Conservation (phyloP, 2,888 invertebrate genomes). For the Euspilapteryx auroguttella region DNA sequence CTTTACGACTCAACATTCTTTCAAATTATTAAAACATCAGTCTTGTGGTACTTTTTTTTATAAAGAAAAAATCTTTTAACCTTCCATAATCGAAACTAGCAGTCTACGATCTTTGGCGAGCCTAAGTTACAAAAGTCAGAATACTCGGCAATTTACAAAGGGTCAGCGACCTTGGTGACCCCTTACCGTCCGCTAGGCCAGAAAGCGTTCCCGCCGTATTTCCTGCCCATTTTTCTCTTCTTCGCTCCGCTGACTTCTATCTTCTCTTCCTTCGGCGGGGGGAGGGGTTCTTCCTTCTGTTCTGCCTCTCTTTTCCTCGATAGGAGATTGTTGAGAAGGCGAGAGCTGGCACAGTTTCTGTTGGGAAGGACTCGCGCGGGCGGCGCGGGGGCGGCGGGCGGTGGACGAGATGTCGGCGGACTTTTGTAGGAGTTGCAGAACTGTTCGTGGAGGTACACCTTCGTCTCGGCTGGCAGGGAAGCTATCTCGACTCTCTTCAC, state of each 20-base stretch:
- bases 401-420: slow-evolving; percentile 14
- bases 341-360: slow-evolving; percentile 31
- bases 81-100: slow-evolving; percentile 21
- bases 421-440: slow-evolving; percentile 40
- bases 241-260: slow-evolving; percentile 33
- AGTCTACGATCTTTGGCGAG: slow-evolving; percentile 41
- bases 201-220: slow-evolving; percentile 41
- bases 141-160: no score
- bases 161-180: background rate
- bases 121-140: no score
- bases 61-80: slow-evolving; percentile 22
- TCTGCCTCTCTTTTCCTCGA: no score
- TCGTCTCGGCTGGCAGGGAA: slow-evolving; percentile 42
- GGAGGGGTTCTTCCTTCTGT: slow-evolving; percentile 15
- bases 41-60: no score
- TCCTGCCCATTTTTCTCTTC: slow-evolving; percentile 42
- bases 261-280: slow-evolving; percentile 9
- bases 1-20: slow-evolving; percentile 1
- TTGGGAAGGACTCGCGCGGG: slow-evolving; percentile 14
- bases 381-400: slow-evolving; percentile 6
- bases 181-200: slow-evolving; percentile 49
- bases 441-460: slow-evolving; percentile 53
- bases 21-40: no score
- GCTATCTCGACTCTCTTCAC: slow-evolving; percentile 64
- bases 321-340: slow-evolving; percentile 28